phyloP scores from a whole-genome alignment of 2,888 invertebrate species.

The Acanthosepion esculentum region DNA sequence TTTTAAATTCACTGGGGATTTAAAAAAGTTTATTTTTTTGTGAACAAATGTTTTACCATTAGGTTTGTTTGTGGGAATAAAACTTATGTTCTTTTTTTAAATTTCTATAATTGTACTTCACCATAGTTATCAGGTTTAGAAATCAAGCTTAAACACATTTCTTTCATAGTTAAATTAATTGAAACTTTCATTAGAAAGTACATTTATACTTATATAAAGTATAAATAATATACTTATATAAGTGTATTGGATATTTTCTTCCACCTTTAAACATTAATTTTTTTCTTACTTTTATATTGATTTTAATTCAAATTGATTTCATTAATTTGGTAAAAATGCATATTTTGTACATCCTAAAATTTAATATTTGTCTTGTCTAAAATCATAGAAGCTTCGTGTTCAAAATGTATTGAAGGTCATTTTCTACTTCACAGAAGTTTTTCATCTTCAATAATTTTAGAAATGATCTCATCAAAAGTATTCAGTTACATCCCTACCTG shows the following conservation, averaged over 20 bases:
- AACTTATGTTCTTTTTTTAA: too few species aligned
- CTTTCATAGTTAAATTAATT: too few species aligned
- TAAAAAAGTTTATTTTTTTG: too few species aligned
- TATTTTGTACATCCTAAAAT: background rate
- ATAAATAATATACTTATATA: background rate
- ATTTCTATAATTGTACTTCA: too few species aligned
- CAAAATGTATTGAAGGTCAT: background rate
- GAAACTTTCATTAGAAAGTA: too few species aligned
- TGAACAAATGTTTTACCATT: too few species aligned
- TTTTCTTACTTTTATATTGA: background rate
- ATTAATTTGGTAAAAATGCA: background rate
- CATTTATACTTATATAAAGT: too few species aligned
- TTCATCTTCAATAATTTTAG: background rate
- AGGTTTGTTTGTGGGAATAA: too few species aligned
- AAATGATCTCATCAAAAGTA: constrained; percentile 2
- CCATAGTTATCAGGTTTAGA: too few species aligned
- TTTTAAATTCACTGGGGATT: too few species aligned
- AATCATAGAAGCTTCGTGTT: background rate
- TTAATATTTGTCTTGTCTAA: background rate
- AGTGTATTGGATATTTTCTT: background rate
- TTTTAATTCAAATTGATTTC: background rate
- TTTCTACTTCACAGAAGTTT: background rate
- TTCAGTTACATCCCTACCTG: background rate
- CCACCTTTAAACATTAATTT: background rate
- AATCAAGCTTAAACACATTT: too few species aligned